Percentiles rank a stretch among this genome's conserved stretches.
These are phyloP conservation scores for Mellivora capensis DNA, from an alignment of 2,113 vertebrate species.

Conservation along the genomic window DNA sequence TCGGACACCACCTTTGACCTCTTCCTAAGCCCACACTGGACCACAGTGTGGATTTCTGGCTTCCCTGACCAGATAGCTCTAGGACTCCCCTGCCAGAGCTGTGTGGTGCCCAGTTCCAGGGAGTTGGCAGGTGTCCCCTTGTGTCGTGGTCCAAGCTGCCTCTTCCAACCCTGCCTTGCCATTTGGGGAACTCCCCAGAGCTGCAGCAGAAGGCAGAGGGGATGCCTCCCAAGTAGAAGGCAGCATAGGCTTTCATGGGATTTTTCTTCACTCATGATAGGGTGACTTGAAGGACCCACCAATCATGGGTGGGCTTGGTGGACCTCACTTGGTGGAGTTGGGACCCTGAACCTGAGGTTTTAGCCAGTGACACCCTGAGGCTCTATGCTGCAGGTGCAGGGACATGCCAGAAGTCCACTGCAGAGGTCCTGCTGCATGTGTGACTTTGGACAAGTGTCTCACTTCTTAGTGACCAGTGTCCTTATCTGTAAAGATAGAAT, in stretches of 20 bases:
- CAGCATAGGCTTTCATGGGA: accelerated
- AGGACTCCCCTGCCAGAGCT: not conserved
- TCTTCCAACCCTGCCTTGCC: not conserved
- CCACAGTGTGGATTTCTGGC: not conserved
- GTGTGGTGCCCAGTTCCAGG: accelerated
- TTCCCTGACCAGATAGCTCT: not conserved
- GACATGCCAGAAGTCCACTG: not conserved
- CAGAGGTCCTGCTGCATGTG: not conserved
- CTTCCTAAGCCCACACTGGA: not conserved
- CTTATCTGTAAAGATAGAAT: not conserved
- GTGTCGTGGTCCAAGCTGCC: not conserved
- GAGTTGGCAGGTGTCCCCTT: too few relatives aligned
- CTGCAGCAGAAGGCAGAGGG: not conserved
- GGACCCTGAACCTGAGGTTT: not conserved
- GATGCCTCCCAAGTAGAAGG: not conserved
- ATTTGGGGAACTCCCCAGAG: not conserved
- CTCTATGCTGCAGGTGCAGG: not conserved
- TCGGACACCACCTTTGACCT: too few relatives aligned
- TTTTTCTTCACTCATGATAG: not conserved
- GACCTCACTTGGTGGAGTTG: not conserved
- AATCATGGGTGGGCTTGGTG: not conserved
- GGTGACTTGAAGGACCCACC: not conserved
- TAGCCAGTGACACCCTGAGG: not conserved
- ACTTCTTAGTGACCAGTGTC: not conserved
- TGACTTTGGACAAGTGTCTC: not conserved